Evolutionary conservation across 2,888 invertebrate species (phyloP).

Genomic region (Pristionchus arcanus): DNA sequence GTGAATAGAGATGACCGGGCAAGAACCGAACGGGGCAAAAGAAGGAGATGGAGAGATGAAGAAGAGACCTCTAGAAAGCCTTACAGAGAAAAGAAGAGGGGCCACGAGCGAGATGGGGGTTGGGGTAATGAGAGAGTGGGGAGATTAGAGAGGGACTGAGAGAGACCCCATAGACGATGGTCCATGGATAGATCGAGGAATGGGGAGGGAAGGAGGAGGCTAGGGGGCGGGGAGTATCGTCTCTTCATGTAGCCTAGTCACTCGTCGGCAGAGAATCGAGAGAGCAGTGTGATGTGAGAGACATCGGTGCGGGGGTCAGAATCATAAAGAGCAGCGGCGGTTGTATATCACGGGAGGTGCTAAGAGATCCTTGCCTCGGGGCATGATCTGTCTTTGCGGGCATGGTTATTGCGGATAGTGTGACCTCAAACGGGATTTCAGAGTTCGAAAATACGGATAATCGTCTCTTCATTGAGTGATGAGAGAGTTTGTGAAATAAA

Average conservation of each 20-base stretch:
- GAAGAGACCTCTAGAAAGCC: slow-evolving; percentile 39
- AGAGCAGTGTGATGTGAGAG: not conserved
- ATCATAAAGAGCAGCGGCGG: not conserved
- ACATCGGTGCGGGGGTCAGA: not conserved
- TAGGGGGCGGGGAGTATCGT: not conserved
- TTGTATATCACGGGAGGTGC: not conserved
- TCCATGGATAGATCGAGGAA: slow-evolving; percentile 45
- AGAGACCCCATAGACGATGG: not conserved
- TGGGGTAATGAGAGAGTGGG: slow-evolving; percentile 34
- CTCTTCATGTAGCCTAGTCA: not conserved
- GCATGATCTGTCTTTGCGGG: not conserved
- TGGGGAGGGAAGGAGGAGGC: slow-evolving; percentile 42
- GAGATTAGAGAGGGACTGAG: slow-evolving; percentile 31
- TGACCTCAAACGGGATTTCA: no score
- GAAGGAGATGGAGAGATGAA: slow-evolving; percentile 1
- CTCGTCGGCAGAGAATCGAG: not conserved
- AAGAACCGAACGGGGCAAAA: slow-evolving; percentile 16
- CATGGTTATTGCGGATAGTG: not conserved
- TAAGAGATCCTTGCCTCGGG: not conserved
- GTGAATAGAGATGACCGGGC: not conserved
- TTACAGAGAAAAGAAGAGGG: not conserved
- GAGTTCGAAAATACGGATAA: no score
- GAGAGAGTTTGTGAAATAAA: no score
- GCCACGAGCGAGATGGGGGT: not conserved
- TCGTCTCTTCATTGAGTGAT: no score